phyloP scores from a whole-genome alignment of 1,140 invertebrate genomes.

The Brachionus angularis region DNA sequence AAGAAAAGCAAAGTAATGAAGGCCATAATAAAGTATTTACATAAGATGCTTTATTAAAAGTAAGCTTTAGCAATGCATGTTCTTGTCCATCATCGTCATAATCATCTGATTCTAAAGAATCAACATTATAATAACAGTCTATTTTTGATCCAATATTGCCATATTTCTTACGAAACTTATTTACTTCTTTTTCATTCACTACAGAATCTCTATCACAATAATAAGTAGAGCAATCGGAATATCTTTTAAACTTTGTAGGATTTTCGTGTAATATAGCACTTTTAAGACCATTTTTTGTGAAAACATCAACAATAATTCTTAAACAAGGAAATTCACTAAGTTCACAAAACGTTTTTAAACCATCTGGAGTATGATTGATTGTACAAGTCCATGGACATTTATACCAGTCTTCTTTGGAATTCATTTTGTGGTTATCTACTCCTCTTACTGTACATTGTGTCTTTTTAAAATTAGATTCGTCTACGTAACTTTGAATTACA shows the following conservation, averaged over 20 bases:
- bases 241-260: conserved; percentile 3
- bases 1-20: not conserved
- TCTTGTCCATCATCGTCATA: conserved; percentile 42
- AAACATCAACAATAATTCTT: conserved; percentile 34
- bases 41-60: conserved; percentile 17
- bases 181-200: conserved; percentile 35
- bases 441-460: conserved; percentile 35
- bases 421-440: conserved; percentile 32
- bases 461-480: conserved; percentile 27
- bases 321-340: conserved; percentile 38
- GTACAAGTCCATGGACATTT: conserved; percentile 41
- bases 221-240: conserved; percentile 38
- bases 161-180: conserved; percentile 19
- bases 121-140: conserved; percentile 12
- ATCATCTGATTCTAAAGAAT: conserved; percentile 33
- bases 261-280: conserved; percentile 42
- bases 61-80: conserved; percentile 27
- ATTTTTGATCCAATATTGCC: conserved; percentile 8
- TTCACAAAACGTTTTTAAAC: conserved; percentile 39
- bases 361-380: conserved; percentile 41
- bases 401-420: conserved; percentile 39
- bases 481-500: conserved; percentile 27
- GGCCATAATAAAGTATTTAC: conserved; percentile 35
- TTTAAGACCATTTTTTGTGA: conserved; percentile 28
- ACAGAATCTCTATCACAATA: conserved; percentile 38